These are phyloP conservation scores for Pheosia gnoma DNA, from an alignment of 2,888 invertebrate genomes.

Conservation along the genomic window DNA sequence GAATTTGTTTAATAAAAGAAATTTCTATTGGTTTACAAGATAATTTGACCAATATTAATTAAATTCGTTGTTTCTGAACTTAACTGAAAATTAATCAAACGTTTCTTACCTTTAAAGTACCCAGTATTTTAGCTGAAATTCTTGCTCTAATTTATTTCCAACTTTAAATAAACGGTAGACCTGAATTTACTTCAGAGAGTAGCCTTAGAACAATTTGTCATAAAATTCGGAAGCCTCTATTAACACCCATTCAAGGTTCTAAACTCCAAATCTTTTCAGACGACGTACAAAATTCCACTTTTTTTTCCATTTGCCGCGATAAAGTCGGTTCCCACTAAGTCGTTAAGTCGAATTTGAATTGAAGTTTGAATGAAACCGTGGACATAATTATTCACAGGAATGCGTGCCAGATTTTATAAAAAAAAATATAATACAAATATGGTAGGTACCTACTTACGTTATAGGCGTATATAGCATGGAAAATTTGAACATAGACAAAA, in stretches of 20 bases:
- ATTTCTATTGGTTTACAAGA: background rate
- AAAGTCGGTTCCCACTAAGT: background rate
- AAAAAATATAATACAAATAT: too few relatives aligned
- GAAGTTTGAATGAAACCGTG: background rate
- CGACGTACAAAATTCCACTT: slow-evolving; percentile 3
- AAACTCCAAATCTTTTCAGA: slow-evolving; percentile 7
- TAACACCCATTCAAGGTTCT: slow-evolving; percentile 6
- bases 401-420: too few relatives aligned
- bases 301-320: background rate
- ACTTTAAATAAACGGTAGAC: background rate
- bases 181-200: background rate
- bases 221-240: slow-evolving; percentile 7
- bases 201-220: slow-evolving; percentile 13
- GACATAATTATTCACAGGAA: background rate
- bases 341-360: background rate
- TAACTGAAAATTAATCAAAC: background rate
- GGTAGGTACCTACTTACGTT: too few relatives aligned
- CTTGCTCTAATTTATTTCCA: background rate
- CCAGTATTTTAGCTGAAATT: background rate
- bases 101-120: background rate
- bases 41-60: background rate
- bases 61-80: background rate
- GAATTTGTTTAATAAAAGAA: too few relatives aligned
- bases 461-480: too few relatives aligned
- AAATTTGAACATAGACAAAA: too few relatives aligned